Evolutionary conservation across 2,113 vertebrate species (phyloP), one percentile per base, ranked within the genome.

Genomic region (Xenopus borealis): DNA sequence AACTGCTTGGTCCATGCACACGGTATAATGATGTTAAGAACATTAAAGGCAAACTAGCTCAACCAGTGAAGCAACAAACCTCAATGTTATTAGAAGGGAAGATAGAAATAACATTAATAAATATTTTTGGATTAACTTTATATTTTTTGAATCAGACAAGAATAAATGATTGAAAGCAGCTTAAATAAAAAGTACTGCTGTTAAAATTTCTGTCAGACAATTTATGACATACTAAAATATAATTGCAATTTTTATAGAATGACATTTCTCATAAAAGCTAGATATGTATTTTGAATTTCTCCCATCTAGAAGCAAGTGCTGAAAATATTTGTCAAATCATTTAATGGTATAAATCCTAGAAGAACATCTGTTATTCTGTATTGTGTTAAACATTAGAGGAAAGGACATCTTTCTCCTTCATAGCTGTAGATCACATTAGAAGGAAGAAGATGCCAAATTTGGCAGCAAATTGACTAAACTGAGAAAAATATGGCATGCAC

Each of bases 161-260:
- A 53, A 64, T 77, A 70, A 77, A 77, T 82, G 69, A 82, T 85
- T 0, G 0, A 82, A 80, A 83, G 79, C 74, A 72, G 79, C 81
- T 86, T 87, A 69, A 84, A 70, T 70, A 77, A 82, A 86, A 83
- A 78, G 83, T 82, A 85, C 84, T 77, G 79, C 59, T 72, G 79
- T 84, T 85, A 84, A 82, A 72, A 62, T 78, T 72, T 72, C 2
- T 13, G 73, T 85, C 80, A 78, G 72, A 71, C 79, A 77, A 79
- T 82, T 86, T 86, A 82, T 79, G 79, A 79, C 44, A n/a, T 66
- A 78, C 81, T 69, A 40, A 79, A 78, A 85, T 85, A 84, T 80
- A 84, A 86, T 84, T 83, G 78, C 66, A 53, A 50, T 81, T 87
- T 86, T 81, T 84, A 73, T 80, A 85, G 81, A 85, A 83, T 79